Evolutionary conservation across 2,797 vertebrate genomes (phyloP).

Genomic region (Setipinna tenuifilis): DNA sequence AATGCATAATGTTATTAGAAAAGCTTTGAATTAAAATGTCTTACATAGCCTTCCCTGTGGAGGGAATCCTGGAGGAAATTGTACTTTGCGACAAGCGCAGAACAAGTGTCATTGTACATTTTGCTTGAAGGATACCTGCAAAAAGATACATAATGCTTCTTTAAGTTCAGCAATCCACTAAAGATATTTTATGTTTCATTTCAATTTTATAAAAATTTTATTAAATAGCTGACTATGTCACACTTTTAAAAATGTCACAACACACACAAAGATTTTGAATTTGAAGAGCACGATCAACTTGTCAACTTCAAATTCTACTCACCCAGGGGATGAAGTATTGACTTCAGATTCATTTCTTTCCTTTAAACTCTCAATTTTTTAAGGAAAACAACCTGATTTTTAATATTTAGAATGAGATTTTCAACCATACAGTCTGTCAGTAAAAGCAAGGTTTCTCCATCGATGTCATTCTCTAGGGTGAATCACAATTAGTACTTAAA

Average conservation of each 20-base stretch:
- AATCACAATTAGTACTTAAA: slow-evolving; percentile 6
- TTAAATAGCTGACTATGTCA: neutral
- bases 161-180: neutral
- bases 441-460: slow-evolving; percentile 31
- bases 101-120: neutral
- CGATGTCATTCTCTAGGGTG: slow-evolving; percentile 19
- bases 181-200: neutral
- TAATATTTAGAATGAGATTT: slow-evolving; percentile 29
- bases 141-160: neutral
- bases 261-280: neutral
- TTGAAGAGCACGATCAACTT: neutral
- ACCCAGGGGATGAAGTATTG: neutral
- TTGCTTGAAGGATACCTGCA: slow-evolving; percentile 3
- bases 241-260: neutral
- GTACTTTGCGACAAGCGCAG: slow-evolving; percentile 1
- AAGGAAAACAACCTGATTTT: slow-evolving; percentile 3
- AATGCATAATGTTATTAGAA: neutral
- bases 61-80: neutral
- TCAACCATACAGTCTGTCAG: slow-evolving; percentile 32
- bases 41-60: slow-evolving; percentile 2
- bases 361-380: neutral
- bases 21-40: neutral
- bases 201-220: neutral
- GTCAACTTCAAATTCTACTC: neutral
- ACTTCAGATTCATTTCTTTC: neutral